phyloP scores from a whole-genome alignment of 1,140 invertebrate genomes.

The Caenorhabditis tropicalis region DNA sequence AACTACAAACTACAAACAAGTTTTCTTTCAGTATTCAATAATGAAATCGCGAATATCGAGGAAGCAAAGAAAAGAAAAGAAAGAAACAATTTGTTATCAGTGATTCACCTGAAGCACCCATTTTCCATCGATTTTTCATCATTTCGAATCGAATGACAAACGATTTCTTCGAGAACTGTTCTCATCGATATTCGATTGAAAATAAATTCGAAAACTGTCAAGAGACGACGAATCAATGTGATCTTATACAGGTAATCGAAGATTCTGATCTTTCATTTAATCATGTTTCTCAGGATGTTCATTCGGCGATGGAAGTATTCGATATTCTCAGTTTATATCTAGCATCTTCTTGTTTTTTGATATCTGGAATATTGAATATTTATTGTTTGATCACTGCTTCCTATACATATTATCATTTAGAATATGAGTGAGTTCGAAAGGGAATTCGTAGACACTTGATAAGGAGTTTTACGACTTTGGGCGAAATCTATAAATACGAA shows the following conservation, averaged over 20 bases:
- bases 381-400: neutral
- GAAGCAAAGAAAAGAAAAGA: neutral
- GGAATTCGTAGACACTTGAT: neutral
- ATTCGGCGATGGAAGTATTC: neutral
- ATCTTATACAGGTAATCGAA: neutral
- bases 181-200: neutral
- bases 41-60: neutral
- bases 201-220: neutral
- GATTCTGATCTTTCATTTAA: neutral
- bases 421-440: neutral
- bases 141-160: neutral
- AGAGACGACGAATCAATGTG: conserved; percentile 3
- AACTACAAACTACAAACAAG: neutral
- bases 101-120: neutral
- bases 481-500: too few relatives aligned
- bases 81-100: neutral
- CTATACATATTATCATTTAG: neutral
- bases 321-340: neutral
- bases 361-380: neutral
- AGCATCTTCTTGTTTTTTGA: neutral
- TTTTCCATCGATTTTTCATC: neutral
- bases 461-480: neutral
- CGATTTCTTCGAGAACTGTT: neutral
- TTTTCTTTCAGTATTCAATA: neutral
- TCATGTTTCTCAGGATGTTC: neutral